Base-by-base conservation (phyloP, 2,797 vertebrate species). In the Leptatherina wallacei region DNA sequence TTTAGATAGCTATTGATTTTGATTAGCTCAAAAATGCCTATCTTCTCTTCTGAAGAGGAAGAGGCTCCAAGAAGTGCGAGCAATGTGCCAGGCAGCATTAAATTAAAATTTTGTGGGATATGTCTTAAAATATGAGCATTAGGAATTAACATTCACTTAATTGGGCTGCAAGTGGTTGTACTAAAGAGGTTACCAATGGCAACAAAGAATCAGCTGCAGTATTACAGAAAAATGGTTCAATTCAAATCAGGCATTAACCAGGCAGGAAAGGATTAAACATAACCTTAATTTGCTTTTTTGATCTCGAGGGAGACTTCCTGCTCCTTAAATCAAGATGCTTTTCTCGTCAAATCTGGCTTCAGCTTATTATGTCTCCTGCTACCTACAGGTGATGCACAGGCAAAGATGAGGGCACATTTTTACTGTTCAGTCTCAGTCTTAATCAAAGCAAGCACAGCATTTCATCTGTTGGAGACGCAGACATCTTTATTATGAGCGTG, bases 1-100 rank as follows among this genome's bases (percentile, higher is more conserved):
- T 88, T 91, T 89, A 91, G 91, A 94, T 92, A 89, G 89, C 82
- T 94, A 95, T 94, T 93, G 94, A 95, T 94, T 93, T 93, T 89
- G 86, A 92, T 93, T 90, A 91, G 77, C 81, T 92, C 85, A 83
- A 88, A 89, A 92, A 88, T 73, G 73, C 74, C 81, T 78, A 82
- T 88, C 79, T 86, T 77, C 51, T 82, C 80, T 65, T 85, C 84
- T 81, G 84, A 61, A 82, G 77, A 84, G 84, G 65, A 74, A 71
- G 72, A 85, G 65, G 78, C 85, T 77, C 59, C 47, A 60, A 52
- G 65, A 61, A 88, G 73, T 71, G 66, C 59, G 49, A 80, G 67
- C 54, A 67, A 66, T 36, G 66, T 75, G 71, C 79, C 75, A 78
- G 68, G 62, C 71, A 5, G 68, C 78, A 78, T 69, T 69, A 80